Base-by-base conservation (phyloP, 2,888 invertebrate species). In the Euproctis similis region DNA sequence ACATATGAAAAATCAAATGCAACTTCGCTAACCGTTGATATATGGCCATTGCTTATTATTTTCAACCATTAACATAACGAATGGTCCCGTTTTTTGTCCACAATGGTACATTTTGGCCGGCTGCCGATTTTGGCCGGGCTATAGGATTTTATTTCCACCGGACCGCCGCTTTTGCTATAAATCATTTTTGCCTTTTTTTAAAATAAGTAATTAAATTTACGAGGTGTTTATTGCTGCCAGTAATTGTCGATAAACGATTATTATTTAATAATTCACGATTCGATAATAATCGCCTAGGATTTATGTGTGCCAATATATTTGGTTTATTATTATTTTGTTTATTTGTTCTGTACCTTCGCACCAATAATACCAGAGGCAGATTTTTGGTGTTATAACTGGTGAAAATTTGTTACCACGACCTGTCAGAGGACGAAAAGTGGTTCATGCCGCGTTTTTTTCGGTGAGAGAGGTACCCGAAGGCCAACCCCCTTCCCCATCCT, bases 201-300 rank as follows among this genome's bases (percentile, higher is more conserved):
- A 74, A 77, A 80, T 75, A 75, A 75, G 70, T 78, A 76, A 81
- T 80, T 80, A 72, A 74, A 80, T 81, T 74, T 76, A 78, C 68
- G 69, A 62, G 54, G 72, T 75, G 77, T 77, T 82, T 77, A 81
- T 80, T 74, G 72, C 70, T 60, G 60, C 53, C 58, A 67, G 63
- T 73, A 69, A 78, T 76, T 67, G 73, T 65, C 72, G 69, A 68
- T 70, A 71, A 77, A 59, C 62, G 69, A n/a, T n/a, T n/a, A n/a
- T 73, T 64, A 71, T 69, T 69, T 58, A 66, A 62, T 46, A 47
- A 55, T 57, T 49, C 40, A 36, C 31, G 30, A 39, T 39, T 39
- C 39, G 27, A 4, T 30, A 36, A 22, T n/a, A n/a, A n/a, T 42
- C 33, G 24, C 21, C 42, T 34, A 39, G 31, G 23, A 29, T 34